Base-by-base conservation (phyloP, 1,140 invertebrate species). In the Brachionus rubens region DNA sequence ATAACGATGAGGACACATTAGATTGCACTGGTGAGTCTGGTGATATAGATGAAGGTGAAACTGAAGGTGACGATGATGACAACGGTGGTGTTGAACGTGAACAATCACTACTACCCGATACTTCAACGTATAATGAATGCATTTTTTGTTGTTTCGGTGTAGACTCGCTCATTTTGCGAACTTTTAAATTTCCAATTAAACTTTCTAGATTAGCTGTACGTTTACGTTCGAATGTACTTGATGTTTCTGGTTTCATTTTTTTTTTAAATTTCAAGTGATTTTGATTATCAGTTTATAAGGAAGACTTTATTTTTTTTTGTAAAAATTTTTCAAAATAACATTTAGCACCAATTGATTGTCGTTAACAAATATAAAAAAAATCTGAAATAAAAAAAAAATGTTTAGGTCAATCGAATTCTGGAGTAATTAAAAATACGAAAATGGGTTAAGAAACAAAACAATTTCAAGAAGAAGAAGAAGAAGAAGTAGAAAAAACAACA, bases 121-220 rank as follows among this genome's bases (percentile, higher is more conserved):
- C 59, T 26, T 65, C 59, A 5, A 72, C 50, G 16, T 72, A 72
- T 24, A 72, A 16, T 7, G 68, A 48, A 16, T 50, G 65, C 33
- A 54, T 5, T 72, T 40, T 72, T 12, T 72, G 33, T 43, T 28
- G 46, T 46, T 72, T 50, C 16, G 54, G 30, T 33, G 28, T 12
- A 46, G 6, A 9, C 33, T 72, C 43, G 36, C 36, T 72, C 68
- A 72, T 72, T 48, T 72, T 72, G 16, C 50, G 28, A 21, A 72
- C 68, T 41, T 72, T 72, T 28, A 72, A 72, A 46, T 50, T 72
- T 16, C 68, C 68, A 40, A 72, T 72, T 19, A 72, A n/a, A n/a
- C 68, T 72, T 50, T 72, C 68, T 46, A 72, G 50, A 50, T 72
- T 72, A 36, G 50, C 46, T 14, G 68, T 72, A 16, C 68, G 46